Conservation (phyloP, 2,113 vertebrate species). For the Upupa epops region DNA sequence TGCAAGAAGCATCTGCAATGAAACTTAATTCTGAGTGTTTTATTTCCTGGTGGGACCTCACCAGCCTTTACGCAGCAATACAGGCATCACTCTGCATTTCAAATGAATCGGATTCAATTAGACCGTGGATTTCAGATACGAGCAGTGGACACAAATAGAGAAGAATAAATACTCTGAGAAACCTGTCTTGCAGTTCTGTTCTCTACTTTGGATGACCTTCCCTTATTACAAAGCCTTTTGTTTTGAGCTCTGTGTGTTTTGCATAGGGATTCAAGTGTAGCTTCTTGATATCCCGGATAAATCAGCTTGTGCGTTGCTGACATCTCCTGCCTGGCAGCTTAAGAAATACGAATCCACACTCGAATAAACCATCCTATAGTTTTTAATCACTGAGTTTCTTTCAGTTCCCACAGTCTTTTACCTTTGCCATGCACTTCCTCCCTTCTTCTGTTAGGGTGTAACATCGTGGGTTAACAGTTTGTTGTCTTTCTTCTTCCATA, state of each 20-base stretch:
- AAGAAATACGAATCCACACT: neutral
- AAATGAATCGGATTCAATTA: neutral
- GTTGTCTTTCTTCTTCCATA: neutral
- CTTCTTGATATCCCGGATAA: neutral
- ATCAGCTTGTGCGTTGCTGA: neutral
- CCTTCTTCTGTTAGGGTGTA: neutral
- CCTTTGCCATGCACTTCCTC: neutral
- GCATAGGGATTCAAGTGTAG: neutral
- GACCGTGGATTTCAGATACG: neutral
- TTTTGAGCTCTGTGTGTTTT: neutral
- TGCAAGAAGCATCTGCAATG: neutral
- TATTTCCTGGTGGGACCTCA: neutral
- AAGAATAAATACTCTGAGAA: neutral
- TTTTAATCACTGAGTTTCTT: neutral
- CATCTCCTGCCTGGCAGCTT: neutral
- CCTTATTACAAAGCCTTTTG: neutral
- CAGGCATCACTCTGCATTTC: neutral
- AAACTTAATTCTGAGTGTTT: neutral
- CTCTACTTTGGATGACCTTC: neutral
- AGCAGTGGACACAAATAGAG: neutral
- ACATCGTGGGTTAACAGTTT: neutral
- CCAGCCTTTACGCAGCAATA: neutral
- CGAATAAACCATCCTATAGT: neutral
- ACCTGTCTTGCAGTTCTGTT: neutral
- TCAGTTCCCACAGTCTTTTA: neutral